Evolutionary conservation across 1,140 invertebrate species (phyloP).

Genomic region (Eumeta japonica): DNA sequence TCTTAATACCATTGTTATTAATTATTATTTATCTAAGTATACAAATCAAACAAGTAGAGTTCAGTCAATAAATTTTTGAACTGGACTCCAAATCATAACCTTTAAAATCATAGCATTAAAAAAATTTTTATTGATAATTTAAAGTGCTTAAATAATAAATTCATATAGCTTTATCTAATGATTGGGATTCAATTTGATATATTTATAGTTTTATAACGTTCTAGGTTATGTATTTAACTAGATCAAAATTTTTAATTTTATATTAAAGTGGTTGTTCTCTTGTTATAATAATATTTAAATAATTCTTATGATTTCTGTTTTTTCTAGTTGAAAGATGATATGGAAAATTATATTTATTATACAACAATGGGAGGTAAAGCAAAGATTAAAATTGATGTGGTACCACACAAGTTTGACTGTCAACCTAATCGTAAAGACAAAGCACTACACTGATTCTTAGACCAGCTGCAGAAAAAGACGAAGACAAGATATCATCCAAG

Average conservation of each 20-base stretch:
- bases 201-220: background rate
- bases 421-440: constrained; percentile 1
- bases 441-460: background rate
- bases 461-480: constrained; percentile 1
- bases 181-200: constrained; percentile 1
- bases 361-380: constrained; percentile 1
- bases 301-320: constrained; percentile 1
- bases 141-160: no score
- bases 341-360: constrained; percentile 1
- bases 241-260: background rate
- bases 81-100: no score
- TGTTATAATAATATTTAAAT: constrained; percentile 1
- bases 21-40: no score
- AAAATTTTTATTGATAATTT: no score
- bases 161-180: constrained; percentile 1
- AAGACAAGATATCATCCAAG: background rate
- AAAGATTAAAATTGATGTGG: constrained; percentile 1
- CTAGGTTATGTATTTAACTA: constrained; percentile 1
- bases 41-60: no score
- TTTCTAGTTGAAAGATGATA: constrained; percentile 1
- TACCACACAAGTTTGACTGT: constrained; percentile 1
- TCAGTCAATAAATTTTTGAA: no score
- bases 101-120: no score
- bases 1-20: no score
- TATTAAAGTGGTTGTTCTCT: background rate